Evolutionary conservation across 2,113 vertebrate species (phyloP).

Genomic region (Sigmodon hispidus): DNA sequence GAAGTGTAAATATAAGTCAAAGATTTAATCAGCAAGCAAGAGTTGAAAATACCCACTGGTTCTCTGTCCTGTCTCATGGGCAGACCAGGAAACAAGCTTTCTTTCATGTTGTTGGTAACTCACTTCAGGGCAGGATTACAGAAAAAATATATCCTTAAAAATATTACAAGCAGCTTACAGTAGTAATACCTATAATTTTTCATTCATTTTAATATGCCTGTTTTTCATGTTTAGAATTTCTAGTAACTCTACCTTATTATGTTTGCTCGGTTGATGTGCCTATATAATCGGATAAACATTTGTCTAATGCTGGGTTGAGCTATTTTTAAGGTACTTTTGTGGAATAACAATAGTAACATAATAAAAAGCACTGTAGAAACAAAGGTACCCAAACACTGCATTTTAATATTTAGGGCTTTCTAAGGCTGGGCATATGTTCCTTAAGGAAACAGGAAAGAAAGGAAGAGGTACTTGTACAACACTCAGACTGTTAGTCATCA

Average conservation of each 20-base stretch:
- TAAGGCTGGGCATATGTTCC: neutral
- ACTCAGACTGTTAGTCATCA: neutral
- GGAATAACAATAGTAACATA: conserved; percentile 38
- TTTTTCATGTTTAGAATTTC: conserved; percentile 71
- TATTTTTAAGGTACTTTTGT: conserved; percentile 71
- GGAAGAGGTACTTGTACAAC: neutral
- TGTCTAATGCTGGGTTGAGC: conserved; percentile 56
- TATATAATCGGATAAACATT: conserved; percentile 64
- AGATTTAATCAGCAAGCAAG: neutral
- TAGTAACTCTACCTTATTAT: conserved; percentile 72
- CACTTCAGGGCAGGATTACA: conserved; percentile 52
- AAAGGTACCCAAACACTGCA: conserved; percentile 8
- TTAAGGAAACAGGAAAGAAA: neutral
- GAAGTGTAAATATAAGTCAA: neutral
- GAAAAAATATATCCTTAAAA: conserved; percentile 78
- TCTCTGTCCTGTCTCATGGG: conserved; percentile 43
- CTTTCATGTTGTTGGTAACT: conserved; percentile 76
- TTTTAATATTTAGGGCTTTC: conserved; percentile 48
- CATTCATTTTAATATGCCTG: conserved; percentile 82
- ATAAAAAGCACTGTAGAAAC: conserved; percentile 48
- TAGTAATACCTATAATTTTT: conserved; percentile 84
- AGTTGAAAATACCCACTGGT: neutral
- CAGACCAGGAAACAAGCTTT: conserved; percentile 71
- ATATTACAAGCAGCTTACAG: conserved; percentile 85
- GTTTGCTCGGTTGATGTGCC: conserved; percentile 60